These are phyloP conservation scores for Tyria jacobaeae DNA, from an alignment of 2,888 invertebrate species.

Conservation along the genomic window DNA sequence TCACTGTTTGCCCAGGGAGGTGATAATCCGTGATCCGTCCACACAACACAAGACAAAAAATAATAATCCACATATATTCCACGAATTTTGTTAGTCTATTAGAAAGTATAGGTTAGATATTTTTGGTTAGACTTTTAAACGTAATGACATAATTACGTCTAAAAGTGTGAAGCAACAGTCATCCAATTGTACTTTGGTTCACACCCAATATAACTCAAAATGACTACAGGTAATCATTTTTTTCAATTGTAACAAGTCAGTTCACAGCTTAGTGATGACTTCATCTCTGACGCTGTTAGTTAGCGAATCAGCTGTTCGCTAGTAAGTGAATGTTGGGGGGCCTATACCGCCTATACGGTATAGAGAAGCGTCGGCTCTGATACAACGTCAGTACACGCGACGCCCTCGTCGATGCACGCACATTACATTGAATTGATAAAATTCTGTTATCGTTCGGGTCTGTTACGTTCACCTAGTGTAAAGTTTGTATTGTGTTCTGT, in stretches of 20 bases:
- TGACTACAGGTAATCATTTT: neutral
- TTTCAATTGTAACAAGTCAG: constrained; percentile 11
- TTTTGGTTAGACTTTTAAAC: too few species aligned
- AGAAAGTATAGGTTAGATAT: too few species aligned
- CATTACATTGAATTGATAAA: constrained; percentile 38
- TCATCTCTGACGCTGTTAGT: constrained; percentile 38
- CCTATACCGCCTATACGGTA: constrained; percentile 35
- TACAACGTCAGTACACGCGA: constrained; percentile 74
- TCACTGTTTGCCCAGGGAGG: too few species aligned
- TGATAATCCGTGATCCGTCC: too few species aligned
- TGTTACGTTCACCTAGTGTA: constrained; percentile 45
- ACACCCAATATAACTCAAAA: neutral
- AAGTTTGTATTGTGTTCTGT: constrained; percentile 41
- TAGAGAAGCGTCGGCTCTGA: constrained; percentile 44
- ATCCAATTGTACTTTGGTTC: too few species aligned
- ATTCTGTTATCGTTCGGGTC: constrained; percentile 61
- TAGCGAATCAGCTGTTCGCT: constrained; percentile 78
- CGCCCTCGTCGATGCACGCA: constrained; percentile 60
- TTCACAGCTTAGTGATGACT: constrained; percentile 18
- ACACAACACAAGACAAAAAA: too few species aligned
- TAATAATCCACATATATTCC: too few species aligned
- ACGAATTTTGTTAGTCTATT: too few species aligned
- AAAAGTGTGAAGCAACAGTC: too few species aligned
- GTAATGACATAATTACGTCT: too few species aligned
- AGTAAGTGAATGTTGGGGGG: constrained; percentile 61